Conservation (phyloP, 2,888 invertebrate species). For the Polylopha cassiicola region DNA sequence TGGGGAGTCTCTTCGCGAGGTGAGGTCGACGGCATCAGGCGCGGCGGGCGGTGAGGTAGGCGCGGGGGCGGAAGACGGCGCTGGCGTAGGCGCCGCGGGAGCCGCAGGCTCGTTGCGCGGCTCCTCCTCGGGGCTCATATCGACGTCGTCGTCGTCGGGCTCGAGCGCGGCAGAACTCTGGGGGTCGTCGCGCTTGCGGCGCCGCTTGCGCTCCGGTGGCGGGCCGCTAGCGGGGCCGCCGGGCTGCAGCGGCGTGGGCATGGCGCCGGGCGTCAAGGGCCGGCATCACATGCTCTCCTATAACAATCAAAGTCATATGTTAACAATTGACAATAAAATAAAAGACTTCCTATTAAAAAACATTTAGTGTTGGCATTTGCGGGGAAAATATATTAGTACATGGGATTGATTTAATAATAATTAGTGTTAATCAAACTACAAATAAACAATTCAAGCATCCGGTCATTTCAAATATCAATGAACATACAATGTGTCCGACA, state of each 20-base stretch:
- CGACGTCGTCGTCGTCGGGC: constrained; percentile 80
- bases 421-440: constrained; percentile 17
- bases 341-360: background rate
- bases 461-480: constrained; percentile 31
- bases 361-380: background rate
- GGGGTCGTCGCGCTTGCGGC: constrained; percentile 79
- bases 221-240: constrained; percentile 79
- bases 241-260: constrained; percentile 79
- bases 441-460: constrained; percentile 28
- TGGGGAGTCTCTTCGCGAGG: constrained; percentile 72
- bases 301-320: constrained; percentile 41
- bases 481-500: constrained; percentile 37
- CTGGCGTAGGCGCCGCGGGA: constrained; percentile 73
- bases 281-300: constrained; percentile 79
- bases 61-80: constrained; percentile 74
- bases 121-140: constrained; percentile 81
- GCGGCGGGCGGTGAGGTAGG: constrained; percentile 73
- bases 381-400: background rate
- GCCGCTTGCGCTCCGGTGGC: constrained; percentile 79
- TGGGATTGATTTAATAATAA: constrained; percentile 1
- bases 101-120: constrained; percentile 70
- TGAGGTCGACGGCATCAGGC: constrained; percentile 70
- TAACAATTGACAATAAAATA: constrained; percentile 1
- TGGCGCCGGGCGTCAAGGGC: constrained; percentile 78
- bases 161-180: constrained; percentile 76